phyloP scores from a whole-genome alignment of 1,140 invertebrate species.

The Whitmania pigra region DNA sequence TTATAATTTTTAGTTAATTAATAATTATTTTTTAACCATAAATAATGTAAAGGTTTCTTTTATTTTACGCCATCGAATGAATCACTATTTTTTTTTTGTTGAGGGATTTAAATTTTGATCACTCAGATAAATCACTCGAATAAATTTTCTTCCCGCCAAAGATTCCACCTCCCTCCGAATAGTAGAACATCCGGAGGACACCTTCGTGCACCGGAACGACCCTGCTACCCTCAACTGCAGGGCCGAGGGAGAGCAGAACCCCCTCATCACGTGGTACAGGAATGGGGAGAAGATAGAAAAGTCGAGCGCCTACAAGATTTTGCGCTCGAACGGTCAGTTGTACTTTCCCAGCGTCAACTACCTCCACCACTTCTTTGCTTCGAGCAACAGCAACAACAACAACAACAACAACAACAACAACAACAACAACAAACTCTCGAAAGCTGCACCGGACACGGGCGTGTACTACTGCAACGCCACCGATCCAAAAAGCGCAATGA shows the following conservation, averaged over 20 bases:
- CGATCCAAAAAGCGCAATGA: conserved; percentile 65
- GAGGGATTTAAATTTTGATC: no score
- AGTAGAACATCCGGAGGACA: conserved; percentile 81
- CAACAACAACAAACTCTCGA: no score
- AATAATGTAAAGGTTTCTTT: no score
- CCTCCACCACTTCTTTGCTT: no score
- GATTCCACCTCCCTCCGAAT: conserved; percentile 54
- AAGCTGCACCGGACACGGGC: conserved; percentile 28
- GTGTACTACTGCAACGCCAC: conserved; percentile 80
- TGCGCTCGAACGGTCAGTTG: no score
- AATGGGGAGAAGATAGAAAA: conserved; percentile 44
- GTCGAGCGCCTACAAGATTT: background rate
- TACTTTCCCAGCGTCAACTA: no score
- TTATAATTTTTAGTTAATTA: no score
- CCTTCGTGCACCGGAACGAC: conserved; percentile 70
- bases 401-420: no score
- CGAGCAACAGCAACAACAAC: no score
- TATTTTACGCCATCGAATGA: no score
- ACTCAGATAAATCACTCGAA: background rate
- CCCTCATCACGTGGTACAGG: conserved; percentile 70
- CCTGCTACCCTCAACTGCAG: conserved; percentile 46
- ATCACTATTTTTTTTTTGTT: no score
- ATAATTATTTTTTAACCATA: no score
- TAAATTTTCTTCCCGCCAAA: background rate
- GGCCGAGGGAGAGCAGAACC: conserved; percentile 67